Conservation (phyloP, 2,113 vertebrate genomes). For the Brachyistius frenatus region DNA sequence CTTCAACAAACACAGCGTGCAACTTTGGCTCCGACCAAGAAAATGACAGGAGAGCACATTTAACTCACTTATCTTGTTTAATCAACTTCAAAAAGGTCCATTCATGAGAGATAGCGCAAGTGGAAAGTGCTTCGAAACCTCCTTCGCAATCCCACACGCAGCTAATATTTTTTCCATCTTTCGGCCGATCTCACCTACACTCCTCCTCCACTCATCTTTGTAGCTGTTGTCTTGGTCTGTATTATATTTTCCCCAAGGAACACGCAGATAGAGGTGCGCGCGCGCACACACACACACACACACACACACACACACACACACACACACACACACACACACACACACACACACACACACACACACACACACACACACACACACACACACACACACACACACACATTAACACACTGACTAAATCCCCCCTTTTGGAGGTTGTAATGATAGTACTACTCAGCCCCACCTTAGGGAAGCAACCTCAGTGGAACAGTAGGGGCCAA, state of each 20-base stretch:
- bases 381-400: slow-evolving; percentile 12
- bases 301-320: too few relatives aligned
- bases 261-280: slow-evolving; percentile 70
- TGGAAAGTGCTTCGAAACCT: slow-evolving; percentile 52
- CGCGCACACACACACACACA: slow-evolving; percentile 21
- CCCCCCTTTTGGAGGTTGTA: neutral
- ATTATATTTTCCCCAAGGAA: slow-evolving; percentile 63
- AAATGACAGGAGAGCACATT: slow-evolving; percentile 35
- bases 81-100: slow-evolving; percentile 60
- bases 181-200: slow-evolving; percentile 66
- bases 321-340: too few relatives aligned
- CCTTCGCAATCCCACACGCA: slow-evolving; percentile 50
- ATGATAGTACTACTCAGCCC: slow-evolving; percentile 62
- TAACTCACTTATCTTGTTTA: slow-evolving; percentile 41
- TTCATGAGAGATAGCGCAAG: slow-evolving; percentile 56
- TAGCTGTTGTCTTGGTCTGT: slow-evolving; percentile 73
- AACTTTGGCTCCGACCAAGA: slow-evolving; percentile 31
- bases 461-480: slow-evolving; percentile 59
- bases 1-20: slow-evolving; percentile 61
- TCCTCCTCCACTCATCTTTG: slow-evolving; percentile 74
- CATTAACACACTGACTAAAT: neutral
- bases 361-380: slow-evolving; percentile 16
- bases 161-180: slow-evolving; percentile 74
- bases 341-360: slow-evolving; percentile 22
- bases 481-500: slow-evolving; percentile 1